Base-by-base conservation (phyloP, 2,888 invertebrate genomes). In the Amiota minor region DNA sequence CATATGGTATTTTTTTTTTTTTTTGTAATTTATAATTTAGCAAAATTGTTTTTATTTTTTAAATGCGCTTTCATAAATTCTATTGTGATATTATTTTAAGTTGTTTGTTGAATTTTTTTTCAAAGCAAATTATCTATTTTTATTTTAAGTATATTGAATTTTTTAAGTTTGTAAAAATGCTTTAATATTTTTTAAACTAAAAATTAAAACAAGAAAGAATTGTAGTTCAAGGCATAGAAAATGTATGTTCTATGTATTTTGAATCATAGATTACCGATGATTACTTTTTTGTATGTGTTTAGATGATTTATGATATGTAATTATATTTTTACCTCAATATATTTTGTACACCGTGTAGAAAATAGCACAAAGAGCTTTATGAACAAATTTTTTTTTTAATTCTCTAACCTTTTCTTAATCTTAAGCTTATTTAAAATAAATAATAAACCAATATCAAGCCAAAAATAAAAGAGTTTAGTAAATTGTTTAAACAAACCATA, bases 11-110 rank as follows among this genome's bases (percentile, higher is more conserved):
- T 59, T 59, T 64, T 64, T 1, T 45, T 80, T 80, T 53, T 84
- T 84, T 82, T 79, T 80, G 75, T 72, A 23, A 75, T 65, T 72
- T 65, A 35, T 77, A 74, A 61, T 47, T 79, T 78, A 78, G 79
- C 53, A 53, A 14, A 35, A 6, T 35, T 6, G 35, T 35, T 35
- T 35, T 35, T 35, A 35, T 35, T 35, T 50, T 53, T 68, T 50
- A n/a, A 35, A 68, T 20, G 12, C 53, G 67, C 53, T 68, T 50
- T 53, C 16, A 50, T 20, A 23, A 9, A 14, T 68, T 68, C 50
- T 23, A 50, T 77, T 83, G 83, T 83, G 83, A 83, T 83, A 83
- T 84, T 85, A 80, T 77, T 75, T 83, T 84, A 84, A 82, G 82
- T 83, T 81, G 70, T 67, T 69, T 62, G 12, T 61, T 12, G n/a